phyloP scores from a whole-genome alignment of 1,140 invertebrate species.

The Aphidius gifuensis region DNA sequence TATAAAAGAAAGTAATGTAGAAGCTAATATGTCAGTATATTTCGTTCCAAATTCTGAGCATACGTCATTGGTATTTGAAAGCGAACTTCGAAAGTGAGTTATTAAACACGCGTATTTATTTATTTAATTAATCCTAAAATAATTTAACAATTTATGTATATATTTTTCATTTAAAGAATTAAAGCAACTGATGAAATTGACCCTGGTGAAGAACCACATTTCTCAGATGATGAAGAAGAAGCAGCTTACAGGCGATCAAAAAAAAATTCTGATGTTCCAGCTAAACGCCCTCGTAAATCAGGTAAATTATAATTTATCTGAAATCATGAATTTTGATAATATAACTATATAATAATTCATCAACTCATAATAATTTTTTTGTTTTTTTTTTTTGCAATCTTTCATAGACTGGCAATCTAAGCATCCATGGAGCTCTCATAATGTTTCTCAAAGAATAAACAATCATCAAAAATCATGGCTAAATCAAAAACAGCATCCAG shows the following conservation, averaged over 20 bases:
- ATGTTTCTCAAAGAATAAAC: conserved; percentile 21
- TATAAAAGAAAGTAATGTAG: conserved; percentile 64
- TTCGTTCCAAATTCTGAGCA: conserved; percentile 73
- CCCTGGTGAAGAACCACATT: conserved; percentile 84
- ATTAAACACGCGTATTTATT: neutral
- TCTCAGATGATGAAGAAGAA: conserved; percentile 88
- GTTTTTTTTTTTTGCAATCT: conserved; percentile 3
- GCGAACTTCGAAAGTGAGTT: conserved; percentile 67
- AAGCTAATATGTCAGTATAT: conserved; percentile 69
- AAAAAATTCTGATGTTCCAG: conserved; percentile 34
- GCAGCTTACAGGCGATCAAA: conserved; percentile 46
- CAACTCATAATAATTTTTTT: neutral
- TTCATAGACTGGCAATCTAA: conserved; percentile 33
- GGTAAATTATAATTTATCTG: conserved; percentile 2
- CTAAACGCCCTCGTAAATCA: conserved; percentile 2
- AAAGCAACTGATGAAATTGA: conserved; percentile 82
- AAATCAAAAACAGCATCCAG: conserved; percentile 2
- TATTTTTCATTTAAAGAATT: conserved; percentile 55
- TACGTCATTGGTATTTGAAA: conserved; percentile 72
- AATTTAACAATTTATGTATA: conserved; percentile 14
- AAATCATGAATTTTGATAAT: neutral
- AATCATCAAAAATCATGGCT: conserved; percentile 9
- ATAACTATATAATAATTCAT: neutral
- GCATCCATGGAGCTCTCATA: conserved; percentile 40
- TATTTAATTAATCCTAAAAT: conserved; percentile 8